Percentiles rank a stretch among this genome's conserved stretches.
Evolutionary conservation across 2,797 vertebrate genomes (phyloP).

Genomic region (Arrhamphus sclerolepis): DNA sequence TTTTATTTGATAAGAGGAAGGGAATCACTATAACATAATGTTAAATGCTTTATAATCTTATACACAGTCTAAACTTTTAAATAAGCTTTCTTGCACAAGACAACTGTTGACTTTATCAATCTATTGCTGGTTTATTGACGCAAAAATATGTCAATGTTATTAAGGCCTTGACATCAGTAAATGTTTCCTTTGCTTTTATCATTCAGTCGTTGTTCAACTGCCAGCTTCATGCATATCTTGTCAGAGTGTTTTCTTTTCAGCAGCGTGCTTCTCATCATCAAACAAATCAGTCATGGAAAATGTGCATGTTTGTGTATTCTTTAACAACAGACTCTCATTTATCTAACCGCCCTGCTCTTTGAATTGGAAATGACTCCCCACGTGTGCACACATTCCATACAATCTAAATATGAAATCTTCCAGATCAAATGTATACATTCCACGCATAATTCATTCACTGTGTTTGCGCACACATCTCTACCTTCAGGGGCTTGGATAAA

Average conservation of each 20-base stretch:
- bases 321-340: conserved; percentile 35
- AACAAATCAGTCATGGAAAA: conserved; percentile 69
- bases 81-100: no score
- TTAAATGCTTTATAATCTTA: conserved; percentile 13
- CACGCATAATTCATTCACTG: neutral
- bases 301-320: conserved; percentile 40
- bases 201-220: conserved; percentile 52
- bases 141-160: conserved; percentile 12
- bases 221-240: conserved; percentile 58
- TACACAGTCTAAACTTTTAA: neutral
- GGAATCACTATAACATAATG: conserved; percentile 32
- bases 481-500: conserved; percentile 20
- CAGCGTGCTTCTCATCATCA: conserved; percentile 64
- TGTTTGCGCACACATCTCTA: conserved; percentile 1
- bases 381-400: neutral
- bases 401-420: neutral
- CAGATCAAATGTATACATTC: neutral
- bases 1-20: conserved; percentile 43
- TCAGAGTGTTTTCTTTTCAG: conserved; percentile 52
- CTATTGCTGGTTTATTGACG: neutral
- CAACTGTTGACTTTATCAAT: no score
- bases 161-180: conserved; percentile 32
- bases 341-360: conserved; percentile 19
- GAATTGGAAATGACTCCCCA: neutral
- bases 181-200: conserved; percentile 43